Evolutionary conservation across 2,113 vertebrate species (phyloP).

Genomic region (Zapornia atra): DNA sequence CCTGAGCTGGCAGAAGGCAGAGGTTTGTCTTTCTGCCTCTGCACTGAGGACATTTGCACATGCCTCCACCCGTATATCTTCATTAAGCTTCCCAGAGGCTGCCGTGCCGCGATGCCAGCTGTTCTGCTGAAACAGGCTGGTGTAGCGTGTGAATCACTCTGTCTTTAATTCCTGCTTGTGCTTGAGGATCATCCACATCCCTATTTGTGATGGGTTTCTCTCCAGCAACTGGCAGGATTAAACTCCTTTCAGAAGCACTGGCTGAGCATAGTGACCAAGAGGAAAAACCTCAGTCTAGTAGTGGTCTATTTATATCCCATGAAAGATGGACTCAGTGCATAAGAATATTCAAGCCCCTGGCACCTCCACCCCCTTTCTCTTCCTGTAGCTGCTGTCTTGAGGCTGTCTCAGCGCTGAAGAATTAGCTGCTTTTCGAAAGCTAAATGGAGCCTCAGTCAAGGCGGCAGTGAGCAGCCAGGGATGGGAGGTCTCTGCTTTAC

Average conservation of each 20-base stretch:
- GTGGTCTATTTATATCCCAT: conserved; percentile 31
- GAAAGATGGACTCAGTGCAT: neutral
- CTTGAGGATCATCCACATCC: neutral
- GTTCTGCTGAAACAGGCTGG: neutral
- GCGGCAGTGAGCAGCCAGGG: neutral
- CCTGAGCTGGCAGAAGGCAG: neutral
- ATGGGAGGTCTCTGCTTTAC: neutral
- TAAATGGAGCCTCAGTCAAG: neutral
- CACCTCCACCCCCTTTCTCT: neutral
- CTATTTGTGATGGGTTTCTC: neutral
- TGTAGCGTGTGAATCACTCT: neutral
- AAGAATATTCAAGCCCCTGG: neutral
- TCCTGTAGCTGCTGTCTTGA: neutral
- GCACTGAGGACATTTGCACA: neutral
- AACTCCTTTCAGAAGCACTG: neutral
- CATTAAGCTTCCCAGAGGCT: neutral
- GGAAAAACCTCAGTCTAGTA: neutral
- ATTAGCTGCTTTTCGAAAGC: neutral
- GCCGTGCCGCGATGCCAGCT: neutral
- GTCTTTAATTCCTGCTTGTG: neutral
- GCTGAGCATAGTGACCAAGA: neutral
- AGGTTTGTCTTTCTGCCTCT: neutral
- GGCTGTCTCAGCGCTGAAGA: neutral
- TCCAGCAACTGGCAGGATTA: neutral
- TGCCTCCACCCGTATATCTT: neutral